Evolutionary conservation across 2,888 invertebrate genomes (phyloP).

Genomic region (Galerucella calmariensis): DNA sequence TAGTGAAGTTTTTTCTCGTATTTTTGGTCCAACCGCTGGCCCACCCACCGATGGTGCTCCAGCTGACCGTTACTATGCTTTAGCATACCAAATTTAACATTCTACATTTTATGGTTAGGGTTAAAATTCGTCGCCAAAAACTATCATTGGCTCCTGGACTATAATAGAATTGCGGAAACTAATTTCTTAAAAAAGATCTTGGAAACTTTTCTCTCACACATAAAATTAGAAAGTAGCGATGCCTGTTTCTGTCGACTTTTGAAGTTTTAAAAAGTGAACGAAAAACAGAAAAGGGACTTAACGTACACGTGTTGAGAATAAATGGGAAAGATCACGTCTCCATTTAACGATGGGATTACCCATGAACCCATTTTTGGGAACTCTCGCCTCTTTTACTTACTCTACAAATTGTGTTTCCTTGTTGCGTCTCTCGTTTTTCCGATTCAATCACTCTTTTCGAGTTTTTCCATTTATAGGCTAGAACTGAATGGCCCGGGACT

Average conservation of each 20-base stretch:
- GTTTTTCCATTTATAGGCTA: conserved; percentile 29
- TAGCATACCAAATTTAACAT: no score
- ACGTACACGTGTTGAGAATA: conserved; percentile 59
- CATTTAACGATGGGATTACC: conserved; percentile 63
- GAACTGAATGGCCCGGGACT: neutral
- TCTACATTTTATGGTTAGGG: no score
- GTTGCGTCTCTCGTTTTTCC: conserved; percentile 60
- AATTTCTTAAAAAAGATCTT: neutral
- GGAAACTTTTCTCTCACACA: neutral
- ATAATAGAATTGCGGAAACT: neutral
- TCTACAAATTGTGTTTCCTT: conserved; percentile 65
- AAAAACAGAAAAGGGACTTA: conserved; percentile 32
- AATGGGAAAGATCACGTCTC: conserved; percentile 61
- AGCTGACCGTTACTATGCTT: no score
- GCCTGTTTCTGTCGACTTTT: conserved; percentile 55
- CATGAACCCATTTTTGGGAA: conserved; percentile 55
- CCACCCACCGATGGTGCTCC: no score
- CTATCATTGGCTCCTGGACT: no score
- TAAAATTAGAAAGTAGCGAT: conserved; percentile 58
- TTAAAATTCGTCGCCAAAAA: no score
- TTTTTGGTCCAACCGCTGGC: no score
- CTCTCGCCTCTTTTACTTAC: conserved; percentile 58
- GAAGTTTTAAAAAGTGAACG: conserved; percentile 39
- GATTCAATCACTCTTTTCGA: conserved; percentile 58
- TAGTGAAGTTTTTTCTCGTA: no score